Percentiles rank a stretch among this genome's conserved stretches.
phyloP scores from a whole-genome alignment of 1,140 invertebrate genomes.

The Parasteatoda tepidariorum region DNA sequence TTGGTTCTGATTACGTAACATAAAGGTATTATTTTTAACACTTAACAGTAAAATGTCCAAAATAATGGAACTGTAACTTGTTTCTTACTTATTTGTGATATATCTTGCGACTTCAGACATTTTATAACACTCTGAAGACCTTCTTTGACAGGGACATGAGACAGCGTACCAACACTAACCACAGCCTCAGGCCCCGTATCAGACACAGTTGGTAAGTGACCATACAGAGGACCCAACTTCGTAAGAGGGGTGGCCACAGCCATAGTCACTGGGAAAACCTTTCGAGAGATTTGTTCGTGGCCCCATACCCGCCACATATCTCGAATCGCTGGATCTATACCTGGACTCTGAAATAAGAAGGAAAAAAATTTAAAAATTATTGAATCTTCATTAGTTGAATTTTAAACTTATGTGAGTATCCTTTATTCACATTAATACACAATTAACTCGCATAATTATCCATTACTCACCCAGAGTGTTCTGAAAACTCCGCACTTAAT shows the following conservation, averaged over 20 bases:
- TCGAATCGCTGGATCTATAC: conserved; percentile 41
- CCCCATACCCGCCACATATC: conserved; percentile 63
- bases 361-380: neutral
- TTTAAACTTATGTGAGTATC: too few species aligned
- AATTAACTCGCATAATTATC: too few species aligned
- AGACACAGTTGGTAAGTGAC: neutral
- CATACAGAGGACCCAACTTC: conserved; percentile 53
- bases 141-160: conserved; percentile 63
- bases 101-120: conserved; percentile 63
- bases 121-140: conserved; percentile 63
- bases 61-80: too few species aligned
- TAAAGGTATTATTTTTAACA: too few species aligned
- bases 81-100: conserved; percentile 52
- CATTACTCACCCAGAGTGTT: too few species aligned
- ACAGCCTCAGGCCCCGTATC: conserved; percentile 19
- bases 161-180: conserved; percentile 44
- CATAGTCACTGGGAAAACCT: conserved; percentile 62
- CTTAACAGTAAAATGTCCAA: too few species aligned
- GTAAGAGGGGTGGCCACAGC: conserved; percentile 27
- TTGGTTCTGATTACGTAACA: too few species aligned
- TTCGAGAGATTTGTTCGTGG: conserved; percentile 62
- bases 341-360: conserved; percentile 57
- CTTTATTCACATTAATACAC: too few species aligned
- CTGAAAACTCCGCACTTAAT: too few species aligned
- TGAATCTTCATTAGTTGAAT: too few species aligned